Base-by-base conservation (phyloP, 2,888 invertebrate genomes). In the Mythimna ferrago region DNA sequence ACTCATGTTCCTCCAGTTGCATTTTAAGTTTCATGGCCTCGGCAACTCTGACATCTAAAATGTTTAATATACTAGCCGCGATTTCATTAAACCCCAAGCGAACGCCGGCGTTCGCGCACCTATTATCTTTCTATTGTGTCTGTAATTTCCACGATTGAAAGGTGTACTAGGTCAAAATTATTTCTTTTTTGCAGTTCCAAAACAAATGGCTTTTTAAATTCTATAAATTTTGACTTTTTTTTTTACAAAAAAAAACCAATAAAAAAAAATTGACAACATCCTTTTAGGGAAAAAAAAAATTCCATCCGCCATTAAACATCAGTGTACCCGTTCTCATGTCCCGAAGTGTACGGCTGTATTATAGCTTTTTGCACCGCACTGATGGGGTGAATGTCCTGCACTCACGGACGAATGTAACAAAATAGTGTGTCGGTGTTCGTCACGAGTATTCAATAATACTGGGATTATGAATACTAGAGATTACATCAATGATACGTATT, bases 341-440 rank as follows among this genome's bases (percentile, higher is more conserved):
- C 76, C n/a, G 76, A 61, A 72, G 80, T 89, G 88, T 85, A 89
- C 71, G 66, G 21, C 32, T 53, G 77, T 73, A 62, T 71, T 76
- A 77, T 76, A 80, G 82, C 87, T 89, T 89, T 89, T 88, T 86
- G 88, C 85, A 76, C 71, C 84, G 84, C 76, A n/a, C 66, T 81
- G 80, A 82, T 80, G 83, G 84, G 89, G 88, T 89, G 87, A 90
- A 89, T 76, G 89, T 84, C 86, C 89, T 87, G 76, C 16, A 73
- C 80, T 80, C 83, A 78, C 84, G 82, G 76, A 71, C 83, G 80
- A 81, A 86, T 80, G 81, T 86, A 68, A 86, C 81, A 70, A 85
- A 86, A 85, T 84, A 62, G 71, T 77, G 44, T 77, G 78, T 76
- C 72, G 72, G 82, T 71, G 61, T 74, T 71, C 74, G 73, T 82